These are phyloP conservation scores for Novumbra hubbsi DNA, from an alignment of 2,797 vertebrate genomes.

Conservation along the genomic window DNA sequence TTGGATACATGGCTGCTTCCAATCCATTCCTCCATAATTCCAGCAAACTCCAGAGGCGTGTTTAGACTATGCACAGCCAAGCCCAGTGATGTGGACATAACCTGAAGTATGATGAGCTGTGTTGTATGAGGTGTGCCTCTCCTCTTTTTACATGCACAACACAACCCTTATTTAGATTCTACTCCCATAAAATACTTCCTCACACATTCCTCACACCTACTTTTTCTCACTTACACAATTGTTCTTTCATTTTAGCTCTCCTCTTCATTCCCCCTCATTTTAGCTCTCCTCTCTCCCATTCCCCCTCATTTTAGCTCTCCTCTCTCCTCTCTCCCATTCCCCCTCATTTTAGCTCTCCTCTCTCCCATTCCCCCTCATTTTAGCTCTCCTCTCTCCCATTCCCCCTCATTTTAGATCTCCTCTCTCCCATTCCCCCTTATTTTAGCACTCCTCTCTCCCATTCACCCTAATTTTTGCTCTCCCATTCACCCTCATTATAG, in stretches of 20 bases:
- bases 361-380: neutral
- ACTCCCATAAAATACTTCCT: constrained; percentile 26
- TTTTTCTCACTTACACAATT: neutral
- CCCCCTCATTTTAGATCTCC: too few relatives aligned
- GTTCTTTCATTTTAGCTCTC: neutral
- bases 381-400: neutral
- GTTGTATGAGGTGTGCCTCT: constrained; percentile 1
- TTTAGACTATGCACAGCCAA: neutral
- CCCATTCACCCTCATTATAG: constrained; percentile 18
- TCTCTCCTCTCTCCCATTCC: constrained; percentile 48
- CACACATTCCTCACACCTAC: constrained; percentile 6
- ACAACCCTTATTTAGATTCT: constrained; percentile 46
- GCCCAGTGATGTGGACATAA: neutral
- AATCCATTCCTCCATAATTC: neutral
- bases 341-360: neutral
- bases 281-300: constrained; percentile 27
- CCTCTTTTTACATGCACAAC: constrained; percentile 22
- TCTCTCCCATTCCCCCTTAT: neutral
- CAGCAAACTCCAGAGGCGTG: neutral
- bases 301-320: constrained; percentile 28
- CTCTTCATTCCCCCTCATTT: neutral
- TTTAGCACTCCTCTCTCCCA: constrained; percentile 18
- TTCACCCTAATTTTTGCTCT: constrained; percentile 27
- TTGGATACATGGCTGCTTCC: constrained; percentile 37
- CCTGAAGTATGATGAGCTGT: neutral